Evolutionary conservation across 2,113 vertebrate genomes (phyloP), one percentile per base, ranked within the genome.

Genomic region (Psilopogon haemacephalus): DNA sequence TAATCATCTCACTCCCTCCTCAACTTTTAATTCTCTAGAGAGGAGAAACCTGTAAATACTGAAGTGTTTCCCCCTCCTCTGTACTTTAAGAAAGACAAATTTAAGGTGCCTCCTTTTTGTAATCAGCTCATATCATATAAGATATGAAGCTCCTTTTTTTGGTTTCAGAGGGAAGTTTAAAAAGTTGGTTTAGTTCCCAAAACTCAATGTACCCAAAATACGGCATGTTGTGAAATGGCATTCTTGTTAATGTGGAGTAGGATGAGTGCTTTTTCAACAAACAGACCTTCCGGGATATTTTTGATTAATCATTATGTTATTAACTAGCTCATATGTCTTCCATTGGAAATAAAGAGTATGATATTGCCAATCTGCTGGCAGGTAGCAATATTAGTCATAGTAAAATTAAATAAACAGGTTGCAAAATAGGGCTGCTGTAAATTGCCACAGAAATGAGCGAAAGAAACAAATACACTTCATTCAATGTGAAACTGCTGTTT

Each of bases 371-470:
- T 91, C 70, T 87, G 65, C 90, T 65, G 44, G 79, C 76, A 87
- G 89, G 89, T 85, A 90, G 72, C 37, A 80, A 21, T 79, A 69
- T 95, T 91, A 95, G 89, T 91, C 86, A 95, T 69, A 91, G 56
- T 76, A 93, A 95, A 88, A 96, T 64, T 64, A 68, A 91, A 89
- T 59, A 86, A 94, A 55, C n/a, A 82, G 62, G 55, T 79, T 84
- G 42, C 40, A 80, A 94, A 92, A 73, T 35, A 89, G 35, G 37
- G 64, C 58, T 87, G 33, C 50, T 65, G 18, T 90, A 69, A 94
- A 92, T 72, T 83, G 75, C 26, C 54, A 72, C 16, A 33, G 44
- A 89, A 79, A 82, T 38, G 13, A 83, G 46, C 65, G 59, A 73
- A 89, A 85, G 27, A 87, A 92, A 85, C 23, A 87, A 92, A 68